Conservation (phyloP, 2,797 vertebrate genomes). For the Gallinago nigripennis region DNA sequence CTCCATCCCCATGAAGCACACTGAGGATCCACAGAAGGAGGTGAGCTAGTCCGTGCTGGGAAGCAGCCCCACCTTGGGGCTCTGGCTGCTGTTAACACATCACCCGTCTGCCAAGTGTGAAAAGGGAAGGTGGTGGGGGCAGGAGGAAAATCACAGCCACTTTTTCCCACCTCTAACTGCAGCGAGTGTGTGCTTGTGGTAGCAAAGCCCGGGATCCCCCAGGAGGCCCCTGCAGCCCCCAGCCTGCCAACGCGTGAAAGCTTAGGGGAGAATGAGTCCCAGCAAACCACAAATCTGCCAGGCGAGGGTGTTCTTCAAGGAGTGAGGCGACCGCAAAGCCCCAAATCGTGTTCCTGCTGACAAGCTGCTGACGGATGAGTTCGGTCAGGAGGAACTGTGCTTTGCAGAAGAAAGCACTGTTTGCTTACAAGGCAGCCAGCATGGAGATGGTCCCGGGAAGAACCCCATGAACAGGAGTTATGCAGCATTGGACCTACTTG, state of each 20-base stretch:
- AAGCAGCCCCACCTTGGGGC: background rate
- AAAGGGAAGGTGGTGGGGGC: background rate
- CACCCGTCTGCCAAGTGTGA: rapidly evolving
- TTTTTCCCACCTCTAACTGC: background rate
- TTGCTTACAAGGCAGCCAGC: background rate
- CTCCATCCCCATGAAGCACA: background rate
- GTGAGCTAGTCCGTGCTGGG: rapidly evolving
- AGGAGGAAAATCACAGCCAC: background rate
- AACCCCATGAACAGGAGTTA: rapidly evolving
- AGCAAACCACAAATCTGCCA: background rate
- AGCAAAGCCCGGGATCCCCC: background rate
- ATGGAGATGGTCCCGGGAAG: rapidly evolving
- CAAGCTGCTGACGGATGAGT: background rate
- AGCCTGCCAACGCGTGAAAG: background rate
- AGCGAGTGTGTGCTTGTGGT: background rate
- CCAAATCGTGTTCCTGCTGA: background rate
- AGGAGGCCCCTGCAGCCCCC: rapidly evolving
- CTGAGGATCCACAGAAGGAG: background rate
- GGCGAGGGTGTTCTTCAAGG: rapidly evolving
- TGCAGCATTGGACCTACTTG: background rate
- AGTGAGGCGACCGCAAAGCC: rapidly evolving
- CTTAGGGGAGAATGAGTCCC: background rate
- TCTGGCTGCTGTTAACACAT: background rate
- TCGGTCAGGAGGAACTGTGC: background rate
- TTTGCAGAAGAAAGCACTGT: background rate